Evolutionary conservation across 2,888 invertebrate species (phyloP), one percentile per base, ranked within the genome.

Genomic region (Rosalia funebris): DNA sequence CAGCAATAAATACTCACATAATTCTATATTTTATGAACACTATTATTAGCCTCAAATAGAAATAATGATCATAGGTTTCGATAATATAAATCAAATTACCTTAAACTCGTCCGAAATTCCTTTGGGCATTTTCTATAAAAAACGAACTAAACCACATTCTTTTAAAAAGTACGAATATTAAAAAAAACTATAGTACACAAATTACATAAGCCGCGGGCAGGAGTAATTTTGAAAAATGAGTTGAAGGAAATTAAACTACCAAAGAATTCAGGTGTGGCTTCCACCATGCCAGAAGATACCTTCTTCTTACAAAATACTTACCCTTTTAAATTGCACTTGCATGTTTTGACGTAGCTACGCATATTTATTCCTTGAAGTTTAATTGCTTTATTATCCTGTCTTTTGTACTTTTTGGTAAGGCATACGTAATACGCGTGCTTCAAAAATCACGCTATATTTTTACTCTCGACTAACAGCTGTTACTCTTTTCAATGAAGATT

Each of bases 381-480:
- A 47, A 48, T 48, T 48, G 48, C 48, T 48, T 32, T 20, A 48
- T 48, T 48, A 48, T 19, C 16, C 7, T 10, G 16, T 20, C 4
- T 48, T 47, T 47, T 48, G 7, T 34, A 9, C 14, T 19, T 20
- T 36, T 17, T 5, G 12, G 19, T 12, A 48, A 20, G 48, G 36
- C 48, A 32, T 48, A 48, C 48, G 48, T 48, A 48, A 48, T 12
- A 48, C 48, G 48, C 48, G 48, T 48, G 48, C 48, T 48, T 48
- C 17, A 14, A 12, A 47, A 36, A 48, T 48, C 48, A 48, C 48
- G 48, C 48, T 46, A 48, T 9, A 11, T n/a, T n/a, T 19, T 48
- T 36, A 48, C 48, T 48, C 48, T 48, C 48, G 48, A 37, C 34
- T 19, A 48, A 48, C 48, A 48, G 48, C 48, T 48, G 48, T 48